Percentiles rank a stretch among this genome's conserved stretches.
phyloP scores from a whole-genome alignment of 2,113 vertebrate species.

The Serinus canaria region DNA sequence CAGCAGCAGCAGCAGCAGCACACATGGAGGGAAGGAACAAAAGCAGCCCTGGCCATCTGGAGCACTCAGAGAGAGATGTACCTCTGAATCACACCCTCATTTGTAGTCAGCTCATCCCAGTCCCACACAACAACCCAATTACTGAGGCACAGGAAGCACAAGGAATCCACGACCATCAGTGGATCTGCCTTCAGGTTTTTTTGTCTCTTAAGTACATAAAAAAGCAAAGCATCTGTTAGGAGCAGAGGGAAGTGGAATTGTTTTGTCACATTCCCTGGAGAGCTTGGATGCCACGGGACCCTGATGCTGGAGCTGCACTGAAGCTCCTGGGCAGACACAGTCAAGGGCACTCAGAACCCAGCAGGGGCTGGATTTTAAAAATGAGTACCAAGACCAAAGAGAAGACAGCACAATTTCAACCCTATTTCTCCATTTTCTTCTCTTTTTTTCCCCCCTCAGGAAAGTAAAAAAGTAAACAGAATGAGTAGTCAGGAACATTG shows the following conservation, averaged over 20 bases:
- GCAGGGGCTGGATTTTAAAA: not conserved
- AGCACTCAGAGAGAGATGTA: not conserved
- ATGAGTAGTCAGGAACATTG: not conserved
- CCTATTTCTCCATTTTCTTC: not conserved
- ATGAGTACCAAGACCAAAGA: not conserved
- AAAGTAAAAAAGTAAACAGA: not conserved
- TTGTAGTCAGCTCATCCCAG: not conserved
- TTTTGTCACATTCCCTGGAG: not conserved
- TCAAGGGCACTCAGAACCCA: not conserved
- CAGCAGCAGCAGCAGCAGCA: not conserved
- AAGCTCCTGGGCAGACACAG: not conserved
- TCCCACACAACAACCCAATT: not conserved
- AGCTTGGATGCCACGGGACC: not conserved
- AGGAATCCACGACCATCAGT: not conserved
- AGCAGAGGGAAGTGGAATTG: not conserved
- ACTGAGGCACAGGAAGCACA: not conserved
- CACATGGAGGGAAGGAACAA: not conserved
- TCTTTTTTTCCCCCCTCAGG: no score
- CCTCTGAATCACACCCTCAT: not conserved
- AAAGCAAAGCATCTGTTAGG: not conserved
- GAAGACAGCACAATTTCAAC: not conserved
- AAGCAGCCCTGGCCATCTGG: not conserved
- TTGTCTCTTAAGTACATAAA: not conserved
- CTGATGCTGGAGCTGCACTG: not conserved
- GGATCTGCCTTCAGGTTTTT: not conserved